Percentiles rank a stretch among this genome's conserved stretches.
These are phyloP conservation scores for Atta texana DNA, from an alignment of 1,140 invertebrate genomes.

Conservation along the genomic window DNA sequence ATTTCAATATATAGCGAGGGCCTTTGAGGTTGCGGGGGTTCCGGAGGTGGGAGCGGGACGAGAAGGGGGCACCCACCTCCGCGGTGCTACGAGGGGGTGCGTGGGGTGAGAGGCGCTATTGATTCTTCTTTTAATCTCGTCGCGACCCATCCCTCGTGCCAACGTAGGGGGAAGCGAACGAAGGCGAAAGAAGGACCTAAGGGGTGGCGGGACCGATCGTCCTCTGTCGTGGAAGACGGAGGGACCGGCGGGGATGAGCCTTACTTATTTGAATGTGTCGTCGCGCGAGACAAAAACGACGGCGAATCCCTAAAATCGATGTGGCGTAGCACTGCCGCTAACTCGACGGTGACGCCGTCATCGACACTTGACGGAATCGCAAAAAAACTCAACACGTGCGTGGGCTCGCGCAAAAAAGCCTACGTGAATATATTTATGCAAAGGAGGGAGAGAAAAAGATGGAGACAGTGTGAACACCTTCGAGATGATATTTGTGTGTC, in stretches of 20 bases:
- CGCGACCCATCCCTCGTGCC: constrained; percentile 82
- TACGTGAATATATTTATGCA: constrained; percentile 13
- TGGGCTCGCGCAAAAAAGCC: constrained; percentile 2
- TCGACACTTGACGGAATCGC: constrained; percentile 63
- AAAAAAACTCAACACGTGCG: constrained; percentile 43
- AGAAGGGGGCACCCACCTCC: constrained; percentile 70
- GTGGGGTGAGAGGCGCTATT: constrained; percentile 76
- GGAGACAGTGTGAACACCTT: background rate
- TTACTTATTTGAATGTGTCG: constrained; percentile 86
- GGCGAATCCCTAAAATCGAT: constrained; percentile 83
- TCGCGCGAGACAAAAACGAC: constrained; percentile 84
- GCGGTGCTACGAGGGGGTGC: constrained; percentile 51
- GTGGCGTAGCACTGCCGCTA: constrained; percentile 69
- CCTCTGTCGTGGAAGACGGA: constrained; percentile 20
- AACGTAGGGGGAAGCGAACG: constrained; percentile 63
- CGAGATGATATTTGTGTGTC: constrained; percentile 71
- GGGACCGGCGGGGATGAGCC: constrained; percentile 53
- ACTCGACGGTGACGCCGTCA: constrained; percentile 56
- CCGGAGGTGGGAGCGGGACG: constrained; percentile 73
- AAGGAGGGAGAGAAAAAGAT: background rate
- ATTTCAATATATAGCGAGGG: constrained; percentile 85
- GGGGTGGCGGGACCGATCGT: constrained; percentile 27
- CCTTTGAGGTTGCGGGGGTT: constrained; percentile 84
- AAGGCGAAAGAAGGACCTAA: constrained; percentile 58
- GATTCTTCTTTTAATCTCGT: constrained; percentile 87